Conservation (phyloP, 2,797 vertebrate genomes). For the Pogoniulus pusillus region DNA sequence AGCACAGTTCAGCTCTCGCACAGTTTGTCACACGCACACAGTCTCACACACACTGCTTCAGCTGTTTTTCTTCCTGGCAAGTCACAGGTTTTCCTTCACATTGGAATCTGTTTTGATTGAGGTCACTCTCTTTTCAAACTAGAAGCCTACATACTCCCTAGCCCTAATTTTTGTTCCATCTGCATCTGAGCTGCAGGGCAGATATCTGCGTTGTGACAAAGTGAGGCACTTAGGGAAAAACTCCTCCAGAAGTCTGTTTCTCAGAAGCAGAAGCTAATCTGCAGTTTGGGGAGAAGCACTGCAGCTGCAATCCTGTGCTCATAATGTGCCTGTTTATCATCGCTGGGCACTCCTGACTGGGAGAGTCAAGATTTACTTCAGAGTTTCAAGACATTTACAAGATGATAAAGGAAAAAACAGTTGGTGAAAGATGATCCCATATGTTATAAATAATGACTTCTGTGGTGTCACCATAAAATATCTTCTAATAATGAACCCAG, state of each 20-base stretch:
- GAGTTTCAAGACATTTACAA: conserved; percentile 65
- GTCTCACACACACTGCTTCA: background rate
- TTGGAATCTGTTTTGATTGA: conserved; percentile 1
- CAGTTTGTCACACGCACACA: background rate
- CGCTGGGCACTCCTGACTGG: conserved; percentile 44
- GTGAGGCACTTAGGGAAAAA: conserved; percentile 25
- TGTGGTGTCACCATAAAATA: background rate
- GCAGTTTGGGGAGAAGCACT: conserved; percentile 60
- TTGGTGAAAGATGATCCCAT: conserved; percentile 48
- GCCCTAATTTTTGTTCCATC: background rate
- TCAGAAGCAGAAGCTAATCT: conserved; percentile 72
- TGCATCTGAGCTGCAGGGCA: background rate
- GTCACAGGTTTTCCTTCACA: background rate
- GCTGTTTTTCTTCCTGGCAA: background rate
- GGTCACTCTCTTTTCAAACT: background rate
- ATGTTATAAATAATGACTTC: conserved; percentile 15
- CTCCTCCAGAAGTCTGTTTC: background rate
- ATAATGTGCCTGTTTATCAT: conserved; percentile 74
- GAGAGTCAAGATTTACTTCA: conserved; percentile 74
- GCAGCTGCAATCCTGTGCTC: conserved; percentile 65
- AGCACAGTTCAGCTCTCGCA: background rate
- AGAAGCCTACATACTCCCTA: background rate
- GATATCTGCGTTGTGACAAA: background rate
- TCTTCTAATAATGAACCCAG: conserved; percentile 7
- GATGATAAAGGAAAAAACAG: conserved; percentile 75